Conservation (phyloP, 2,113 vertebrate genomes). For the Perccottus glenii region DNA sequence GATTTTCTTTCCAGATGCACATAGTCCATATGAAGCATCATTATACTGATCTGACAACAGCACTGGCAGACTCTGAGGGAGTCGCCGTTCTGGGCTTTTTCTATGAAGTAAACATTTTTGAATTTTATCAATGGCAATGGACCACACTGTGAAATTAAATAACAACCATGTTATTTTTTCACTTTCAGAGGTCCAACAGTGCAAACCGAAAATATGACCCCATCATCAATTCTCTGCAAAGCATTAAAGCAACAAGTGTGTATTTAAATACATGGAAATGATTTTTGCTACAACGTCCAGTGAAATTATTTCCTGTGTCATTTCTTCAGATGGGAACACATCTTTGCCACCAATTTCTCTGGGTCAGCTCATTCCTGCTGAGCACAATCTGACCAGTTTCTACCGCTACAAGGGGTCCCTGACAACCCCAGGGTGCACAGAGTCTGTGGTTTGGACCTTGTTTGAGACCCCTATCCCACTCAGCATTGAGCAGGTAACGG, state of each 20-base stretch:
- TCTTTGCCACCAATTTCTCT: constrained; percentile 62
- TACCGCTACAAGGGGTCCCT: constrained; percentile 92
- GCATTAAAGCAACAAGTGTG: constrained; percentile 58
- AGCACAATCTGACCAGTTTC: constrained; percentile 77
- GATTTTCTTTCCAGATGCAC: constrained; percentile 81
- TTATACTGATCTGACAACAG: constrained; percentile 25
- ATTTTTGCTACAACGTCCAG: not conserved
- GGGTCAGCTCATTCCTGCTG: constrained; percentile 78
- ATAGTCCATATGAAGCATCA: constrained; percentile 86
- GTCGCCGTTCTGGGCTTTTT: constrained; percentile 90
- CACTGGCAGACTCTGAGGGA: constrained; percentile 61
- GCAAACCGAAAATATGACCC: constrained; percentile 73
- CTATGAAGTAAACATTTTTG: constrained; percentile 78
- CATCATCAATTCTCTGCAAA: constrained; percentile 59
- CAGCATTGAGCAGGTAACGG: constrained; percentile 79
- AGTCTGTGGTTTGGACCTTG: constrained; percentile 89
- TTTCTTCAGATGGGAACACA: constrained; percentile 52
- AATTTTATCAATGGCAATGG: not conserved
- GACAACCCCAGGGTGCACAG: constrained; percentile 85
- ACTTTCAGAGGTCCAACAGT: constrained; percentile 67
- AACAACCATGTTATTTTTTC: constrained; percentile 4
- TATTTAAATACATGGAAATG: not conserved
- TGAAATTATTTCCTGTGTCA: not conserved
- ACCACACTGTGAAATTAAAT: not conserved
- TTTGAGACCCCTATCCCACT: constrained; percentile 84